phyloP scores from a whole-genome alignment of 2,797 vertebrate species.

The Lithobates sylvaticus region DNA sequence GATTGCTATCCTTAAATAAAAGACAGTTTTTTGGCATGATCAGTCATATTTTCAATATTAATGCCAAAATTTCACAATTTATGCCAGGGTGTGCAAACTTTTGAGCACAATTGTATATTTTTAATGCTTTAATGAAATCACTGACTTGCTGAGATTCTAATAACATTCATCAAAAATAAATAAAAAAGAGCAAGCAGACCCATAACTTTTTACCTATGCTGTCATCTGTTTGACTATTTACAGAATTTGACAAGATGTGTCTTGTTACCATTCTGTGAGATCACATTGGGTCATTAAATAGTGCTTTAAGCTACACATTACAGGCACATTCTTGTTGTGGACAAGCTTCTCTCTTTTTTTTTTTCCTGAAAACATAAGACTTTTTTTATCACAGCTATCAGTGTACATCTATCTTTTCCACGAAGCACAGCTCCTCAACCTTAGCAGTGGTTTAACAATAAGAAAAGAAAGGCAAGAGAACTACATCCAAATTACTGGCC shows the following conservation, averaged over 20 bases:
- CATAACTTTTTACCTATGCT: constrained; percentile 65
- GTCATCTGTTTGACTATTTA: constrained; percentile 60
- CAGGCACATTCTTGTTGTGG: constrained; percentile 60
- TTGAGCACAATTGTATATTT: too few relatives aligned
- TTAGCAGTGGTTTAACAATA: background rate
- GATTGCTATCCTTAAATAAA: too few relatives aligned
- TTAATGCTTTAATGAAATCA: background rate
- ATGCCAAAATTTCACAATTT: too few relatives aligned
- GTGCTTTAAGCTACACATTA: constrained; percentile 65
- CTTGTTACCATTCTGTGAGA: constrained; percentile 67
- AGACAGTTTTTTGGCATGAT: too few relatives aligned
- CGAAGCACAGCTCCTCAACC: constrained; percentile 36
- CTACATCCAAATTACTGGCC: constrained; percentile 22
- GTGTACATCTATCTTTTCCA: constrained; percentile 77
- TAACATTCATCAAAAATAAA: background rate
- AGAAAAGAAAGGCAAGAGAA: background rate
- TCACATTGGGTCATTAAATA: constrained; percentile 60
- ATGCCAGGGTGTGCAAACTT: too few relatives aligned
- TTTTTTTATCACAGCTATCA: constrained; percentile 65
- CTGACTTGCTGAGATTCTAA: background rate
- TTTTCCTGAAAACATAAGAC: constrained; percentile 25
- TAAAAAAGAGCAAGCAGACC: constrained; percentile 57
- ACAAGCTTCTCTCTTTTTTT: constrained; percentile 61
- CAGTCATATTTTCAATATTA: too few relatives aligned
- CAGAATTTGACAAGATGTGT: constrained; percentile 67